Percentiles rank a stretch among this genome's conserved stretches.
These are phyloP conservation scores for Pandemis cinnamomeana DNA, from an alignment of 2,888 invertebrate genomes.

Conservation along the genomic window DNA sequence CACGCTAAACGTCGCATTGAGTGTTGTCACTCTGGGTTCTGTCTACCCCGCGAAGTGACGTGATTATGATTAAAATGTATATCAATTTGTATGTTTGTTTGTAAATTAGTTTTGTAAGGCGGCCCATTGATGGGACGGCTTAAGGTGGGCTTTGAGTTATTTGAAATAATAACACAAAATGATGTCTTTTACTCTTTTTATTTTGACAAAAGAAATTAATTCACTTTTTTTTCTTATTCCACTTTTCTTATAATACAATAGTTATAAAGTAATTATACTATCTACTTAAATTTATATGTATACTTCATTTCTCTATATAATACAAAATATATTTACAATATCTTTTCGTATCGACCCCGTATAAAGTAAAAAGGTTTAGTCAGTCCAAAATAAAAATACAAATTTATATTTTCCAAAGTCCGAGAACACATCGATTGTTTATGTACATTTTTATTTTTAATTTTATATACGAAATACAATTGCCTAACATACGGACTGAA, in stretches of 20 bases:
- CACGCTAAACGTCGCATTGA: too few relatives aligned
- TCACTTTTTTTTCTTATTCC: conserved; percentile 77
- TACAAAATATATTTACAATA: conserved; percentile 82
- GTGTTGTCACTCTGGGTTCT: too few relatives aligned
- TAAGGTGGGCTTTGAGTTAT: neutral
- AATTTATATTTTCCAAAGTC: conserved; percentile 34
- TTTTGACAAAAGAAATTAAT: conserved; percentile 84
- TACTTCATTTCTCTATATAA: conserved; percentile 79
- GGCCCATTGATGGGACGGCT: neutral
- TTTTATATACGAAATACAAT: conserved; percentile 30
- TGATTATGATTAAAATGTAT: too few relatives aligned
- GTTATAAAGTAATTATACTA: conserved; percentile 82
- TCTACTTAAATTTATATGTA: conserved; percentile 81
- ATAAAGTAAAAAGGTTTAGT: conserved; percentile 51
- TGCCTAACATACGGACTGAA: conserved; percentile 29
- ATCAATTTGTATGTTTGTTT: too few relatives aligned
- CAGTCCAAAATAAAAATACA: conserved; percentile 33
- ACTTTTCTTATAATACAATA: conserved; percentile 81
- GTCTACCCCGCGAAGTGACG: too few relatives aligned
- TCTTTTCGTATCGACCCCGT: conserved; percentile 81
- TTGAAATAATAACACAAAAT: conserved; percentile 57
- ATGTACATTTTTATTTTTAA: conserved; percentile 28
- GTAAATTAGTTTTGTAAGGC: too few relatives aligned
- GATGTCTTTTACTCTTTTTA: conserved; percentile 77
- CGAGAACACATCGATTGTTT: conserved; percentile 34